Percentiles rank a stretch among this genome's conserved stretches.
Evolutionary conservation across 2,888 invertebrate genomes (phyloP).

Genomic region (Tridacna crocea): DNA sequence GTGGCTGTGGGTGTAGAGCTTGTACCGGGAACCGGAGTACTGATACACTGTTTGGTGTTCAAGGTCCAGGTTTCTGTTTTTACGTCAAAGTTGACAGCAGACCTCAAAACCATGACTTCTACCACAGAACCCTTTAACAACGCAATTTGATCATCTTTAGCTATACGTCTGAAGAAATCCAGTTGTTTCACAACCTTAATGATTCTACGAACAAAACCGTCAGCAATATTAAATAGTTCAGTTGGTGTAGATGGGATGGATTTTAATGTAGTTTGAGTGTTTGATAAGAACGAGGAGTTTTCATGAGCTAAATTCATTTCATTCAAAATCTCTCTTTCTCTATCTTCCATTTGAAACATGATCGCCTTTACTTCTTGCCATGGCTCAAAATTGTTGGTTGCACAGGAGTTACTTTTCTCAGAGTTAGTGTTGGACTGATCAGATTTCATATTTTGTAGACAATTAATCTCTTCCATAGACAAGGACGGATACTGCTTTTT

Average conservation of each 20-base stretch:
- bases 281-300: conserved; percentile 71
- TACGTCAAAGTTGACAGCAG: conserved; percentile 79
- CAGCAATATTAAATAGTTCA: conserved; percentile 81
- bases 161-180: conserved; percentile 94
- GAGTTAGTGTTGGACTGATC: conserved; percentile 15
- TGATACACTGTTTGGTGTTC: conserved; percentile 69
- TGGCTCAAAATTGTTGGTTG: conserved; percentile 32
- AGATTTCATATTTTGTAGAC: conserved; percentile 54
- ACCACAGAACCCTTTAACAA: conserved; percentile 85
- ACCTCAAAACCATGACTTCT: conserved; percentile 81
- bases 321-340: conserved; percentile 59
- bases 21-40: neutral
- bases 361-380: conserved; percentile 68
- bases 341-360: conserved; percentile 53
- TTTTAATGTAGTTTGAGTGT: conserved; percentile 67
- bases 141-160: conserved; percentile 96
- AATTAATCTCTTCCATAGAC: conserved; percentile 57
- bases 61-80: conserved; percentile 76
- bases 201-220: conserved; percentile 85
- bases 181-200: conserved; percentile 90
- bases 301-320: conserved; percentile 74
- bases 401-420: neutral
- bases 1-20: conserved; percentile 14
- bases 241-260: conserved; percentile 69
- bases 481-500: conserved; percentile 62